These are phyloP conservation scores for Erynnis tages DNA, from an alignment of 2,888 invertebrate species.

Conservation along the genomic window DNA sequence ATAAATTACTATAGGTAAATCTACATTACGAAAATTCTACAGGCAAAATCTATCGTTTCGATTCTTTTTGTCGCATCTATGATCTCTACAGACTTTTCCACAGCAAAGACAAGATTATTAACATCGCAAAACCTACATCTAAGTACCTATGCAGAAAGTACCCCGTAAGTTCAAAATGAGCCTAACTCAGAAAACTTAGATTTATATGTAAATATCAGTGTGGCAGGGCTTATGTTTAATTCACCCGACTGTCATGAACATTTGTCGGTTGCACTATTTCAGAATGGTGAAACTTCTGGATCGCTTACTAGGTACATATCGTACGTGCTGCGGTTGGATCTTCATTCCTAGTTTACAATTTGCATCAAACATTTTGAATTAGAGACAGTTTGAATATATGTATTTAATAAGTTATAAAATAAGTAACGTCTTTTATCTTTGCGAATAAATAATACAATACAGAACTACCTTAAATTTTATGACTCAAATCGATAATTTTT, in stretches of 20 bases:
- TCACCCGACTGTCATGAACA: slow-evolving; percentile 74
- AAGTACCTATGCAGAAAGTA: too few species aligned
- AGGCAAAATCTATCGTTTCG: too few species aligned
- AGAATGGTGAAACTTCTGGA: slow-evolving; percentile 41
- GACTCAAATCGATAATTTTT: too few species aligned
- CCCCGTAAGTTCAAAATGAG: neutral
- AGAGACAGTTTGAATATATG: neutral
- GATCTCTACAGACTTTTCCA: too few species aligned
- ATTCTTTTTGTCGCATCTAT: too few species aligned
- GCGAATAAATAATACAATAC: too few species aligned
- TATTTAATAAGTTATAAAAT: neutral
- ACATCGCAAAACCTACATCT: too few species aligned
- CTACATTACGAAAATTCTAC: too few species aligned
- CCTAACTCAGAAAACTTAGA: slow-evolving; percentile 40
- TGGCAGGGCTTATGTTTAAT: slow-evolving; percentile 76
- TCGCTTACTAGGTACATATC: slow-evolving; percentile 18
- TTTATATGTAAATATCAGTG: slow-evolving; percentile 66
- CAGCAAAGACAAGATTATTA: too few species aligned
- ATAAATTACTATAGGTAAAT: too few species aligned
- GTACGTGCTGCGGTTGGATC: slow-evolving; percentile 3
- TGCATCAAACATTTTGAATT: neutral
- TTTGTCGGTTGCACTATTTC: slow-evolving; percentile 75
- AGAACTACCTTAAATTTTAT: too few species aligned
- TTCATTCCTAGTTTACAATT: slow-evolving; percentile 8
- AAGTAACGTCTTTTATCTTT: too few species aligned